Evolutionary conservation across 2,113 vertebrate species (phyloP).

Genomic region (Menura novaehollandiae): DNA sequence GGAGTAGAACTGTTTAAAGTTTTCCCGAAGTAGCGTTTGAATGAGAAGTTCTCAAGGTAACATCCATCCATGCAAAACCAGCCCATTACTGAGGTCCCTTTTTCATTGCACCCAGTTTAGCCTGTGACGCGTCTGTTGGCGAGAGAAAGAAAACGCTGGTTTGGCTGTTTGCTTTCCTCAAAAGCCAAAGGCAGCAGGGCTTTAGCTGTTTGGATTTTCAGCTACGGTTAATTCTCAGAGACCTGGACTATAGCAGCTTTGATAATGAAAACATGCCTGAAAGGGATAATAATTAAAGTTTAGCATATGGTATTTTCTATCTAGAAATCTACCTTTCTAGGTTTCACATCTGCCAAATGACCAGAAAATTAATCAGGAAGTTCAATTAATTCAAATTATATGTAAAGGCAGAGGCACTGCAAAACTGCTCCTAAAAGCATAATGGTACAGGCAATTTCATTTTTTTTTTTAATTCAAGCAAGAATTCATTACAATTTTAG

Average conservation of each 20-base stretch:
- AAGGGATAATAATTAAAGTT: background rate
- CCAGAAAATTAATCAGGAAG: background rate
- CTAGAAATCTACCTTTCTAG: background rate
- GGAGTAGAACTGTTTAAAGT: background rate
- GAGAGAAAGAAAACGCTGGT: background rate
- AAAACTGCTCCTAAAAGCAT: background rate
- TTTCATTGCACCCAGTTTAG: background rate
- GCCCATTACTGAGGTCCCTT: background rate
- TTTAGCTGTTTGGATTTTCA: background rate
- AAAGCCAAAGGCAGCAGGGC: background rate
- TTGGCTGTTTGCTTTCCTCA: background rate
- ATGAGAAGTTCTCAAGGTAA: background rate
- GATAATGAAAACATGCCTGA: background rate
- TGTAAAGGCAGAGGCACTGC: background rate
- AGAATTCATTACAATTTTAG: background rate
- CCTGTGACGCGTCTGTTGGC: background rate
- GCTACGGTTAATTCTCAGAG: background rate
- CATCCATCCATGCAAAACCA: background rate
- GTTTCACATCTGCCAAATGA: background rate
- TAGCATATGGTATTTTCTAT: background rate
- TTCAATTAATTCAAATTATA: background rate
- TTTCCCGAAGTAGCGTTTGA: background rate
- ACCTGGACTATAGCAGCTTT: background rate
- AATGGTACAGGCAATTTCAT: background rate
- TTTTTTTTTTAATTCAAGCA: background rate